Conservation (phyloP, 1,140 invertebrate genomes). For the Caenorhabditis latens region DNA sequence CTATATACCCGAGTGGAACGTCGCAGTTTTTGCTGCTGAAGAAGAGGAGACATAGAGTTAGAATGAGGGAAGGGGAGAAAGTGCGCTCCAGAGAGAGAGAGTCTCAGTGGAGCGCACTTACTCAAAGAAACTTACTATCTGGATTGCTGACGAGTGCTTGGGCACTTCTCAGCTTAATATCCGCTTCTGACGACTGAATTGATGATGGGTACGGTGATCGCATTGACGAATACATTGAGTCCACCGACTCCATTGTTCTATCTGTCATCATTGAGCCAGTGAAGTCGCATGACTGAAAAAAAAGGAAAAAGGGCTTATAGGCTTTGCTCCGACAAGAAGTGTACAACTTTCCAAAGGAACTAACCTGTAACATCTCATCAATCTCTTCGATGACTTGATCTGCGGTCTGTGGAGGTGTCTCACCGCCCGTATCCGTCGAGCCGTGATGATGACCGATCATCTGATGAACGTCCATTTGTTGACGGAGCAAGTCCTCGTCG, state of each 20-base stretch:
- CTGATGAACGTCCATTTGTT: conserved; percentile 73
- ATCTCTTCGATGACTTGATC: conserved; percentile 78
- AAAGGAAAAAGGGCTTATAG: conserved; percentile 23
- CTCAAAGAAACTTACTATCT: conserved; percentile 65
- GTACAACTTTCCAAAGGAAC: not conserved
- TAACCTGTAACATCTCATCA: conserved; percentile 77
- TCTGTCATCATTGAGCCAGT: conserved; percentile 77
- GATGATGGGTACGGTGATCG: conserved; percentile 69
- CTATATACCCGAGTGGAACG: conserved; percentile 54
- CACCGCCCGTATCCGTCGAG: conserved; percentile 52
- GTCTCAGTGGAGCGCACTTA: not conserved
- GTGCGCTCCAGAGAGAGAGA: no score
- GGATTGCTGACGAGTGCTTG: conserved; percentile 67
- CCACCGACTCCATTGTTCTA: conserved; percentile 75
- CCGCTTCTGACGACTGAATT: conserved; percentile 63
- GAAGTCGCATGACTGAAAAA: conserved; percentile 74
- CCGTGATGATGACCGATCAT: conserved; percentile 71
- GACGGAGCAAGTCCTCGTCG: conserved; percentile 74
- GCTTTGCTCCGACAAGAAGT: not conserved
- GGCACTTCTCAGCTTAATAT: conserved; percentile 71
- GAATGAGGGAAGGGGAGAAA: not conserved
- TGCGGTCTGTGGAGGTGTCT: conserved; percentile 73
- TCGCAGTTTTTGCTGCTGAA: conserved; percentile 52
- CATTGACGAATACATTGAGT: conserved; percentile 77
- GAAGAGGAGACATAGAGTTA: conserved; percentile 42